Percentiles rank a stretch among this genome's conserved stretches.
These are phyloP conservation scores for Cynodonichthys magdalenae DNA, from an alignment of 2,797 vertebrate genomes.

Conservation along the genomic window DNA sequence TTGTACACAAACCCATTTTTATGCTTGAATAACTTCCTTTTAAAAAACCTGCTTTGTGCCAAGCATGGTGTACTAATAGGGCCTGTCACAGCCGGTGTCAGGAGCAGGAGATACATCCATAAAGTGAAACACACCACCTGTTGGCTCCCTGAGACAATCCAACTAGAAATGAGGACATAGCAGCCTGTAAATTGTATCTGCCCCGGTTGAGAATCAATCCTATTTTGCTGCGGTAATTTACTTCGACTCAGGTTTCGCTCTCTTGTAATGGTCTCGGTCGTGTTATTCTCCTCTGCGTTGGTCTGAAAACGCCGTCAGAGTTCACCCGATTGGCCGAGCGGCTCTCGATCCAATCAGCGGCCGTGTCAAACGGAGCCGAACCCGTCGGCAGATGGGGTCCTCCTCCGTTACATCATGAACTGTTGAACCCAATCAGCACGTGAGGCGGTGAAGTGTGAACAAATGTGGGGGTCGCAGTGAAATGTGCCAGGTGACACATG, in stretches of 20 bases:
- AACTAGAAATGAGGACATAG: conserved; percentile 13
- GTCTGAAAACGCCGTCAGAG: conserved; percentile 47
- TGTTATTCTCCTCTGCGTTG: conserved; percentile 17
- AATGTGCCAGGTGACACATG: conserved; percentile 62
- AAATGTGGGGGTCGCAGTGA: conserved; percentile 54
- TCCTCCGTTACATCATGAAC: conserved; percentile 68
- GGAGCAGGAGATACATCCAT: conserved; percentile 33
- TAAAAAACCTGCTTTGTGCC: conserved; percentile 14
- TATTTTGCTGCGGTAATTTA: conserved; percentile 15
- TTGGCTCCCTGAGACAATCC: conserved; percentile 19
- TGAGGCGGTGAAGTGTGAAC: conserved; percentile 45
- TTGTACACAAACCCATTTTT: no score
- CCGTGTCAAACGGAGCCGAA: conserved; percentile 69
- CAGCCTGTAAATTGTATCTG: conserved; percentile 34
- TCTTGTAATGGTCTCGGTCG: conserved; percentile 17
- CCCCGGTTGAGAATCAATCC: conserved; percentile 31
- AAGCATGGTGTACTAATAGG: not conserved
- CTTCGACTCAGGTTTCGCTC: conserved; percentile 16
- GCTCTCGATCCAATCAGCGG: conserved; percentile 47
- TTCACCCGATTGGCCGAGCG: conserved; percentile 47
- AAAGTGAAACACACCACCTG: conserved; percentile 43
- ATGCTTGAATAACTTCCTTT: not conserved
- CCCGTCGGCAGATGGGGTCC: conserved; percentile 61
- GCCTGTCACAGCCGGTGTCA: conserved; percentile 25
- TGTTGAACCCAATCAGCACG: conserved; percentile 77